A percentile compares a stretch with the other conserved stretches of the same genome.
Evolutionary conservation across 2,113 vertebrate species (phyloP).

Genomic region (Apaloderma vittatum): DNA sequence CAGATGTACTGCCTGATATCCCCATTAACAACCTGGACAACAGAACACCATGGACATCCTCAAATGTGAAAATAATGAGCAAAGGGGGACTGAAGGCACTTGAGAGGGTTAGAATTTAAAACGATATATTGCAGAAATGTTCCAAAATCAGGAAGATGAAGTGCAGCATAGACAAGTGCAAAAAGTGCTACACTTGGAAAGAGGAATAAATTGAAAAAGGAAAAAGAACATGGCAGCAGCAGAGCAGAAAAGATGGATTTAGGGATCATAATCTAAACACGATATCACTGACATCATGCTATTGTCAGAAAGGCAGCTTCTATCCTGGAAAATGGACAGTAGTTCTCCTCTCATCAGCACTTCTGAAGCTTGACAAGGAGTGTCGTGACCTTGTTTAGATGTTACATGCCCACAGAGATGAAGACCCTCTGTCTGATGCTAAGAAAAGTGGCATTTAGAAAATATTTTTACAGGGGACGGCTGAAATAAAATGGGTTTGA

Average conservation of each 20-base stretch:
- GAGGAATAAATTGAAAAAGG: not conserved
- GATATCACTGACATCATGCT: not conserved
- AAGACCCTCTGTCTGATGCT: not conserved
- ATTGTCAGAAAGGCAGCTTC: not conserved
- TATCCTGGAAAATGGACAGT: not conserved
- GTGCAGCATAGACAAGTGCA: rapidly evolving
- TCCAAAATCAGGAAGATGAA: not conserved
- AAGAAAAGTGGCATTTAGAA: not conserved
- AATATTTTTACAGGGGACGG: not conserved
- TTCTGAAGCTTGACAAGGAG: not conserved
- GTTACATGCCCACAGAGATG: not conserved
- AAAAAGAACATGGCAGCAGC: not conserved
- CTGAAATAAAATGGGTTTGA: not conserved
- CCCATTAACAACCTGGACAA: not conserved
- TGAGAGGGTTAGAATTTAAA: not conserved
- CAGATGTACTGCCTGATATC: not conserved
- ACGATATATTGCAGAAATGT: not conserved
- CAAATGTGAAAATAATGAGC: not conserved
- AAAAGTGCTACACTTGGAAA: not conserved
- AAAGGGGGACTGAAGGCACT: not conserved
- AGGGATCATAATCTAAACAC: not conserved
- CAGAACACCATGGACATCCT: rapidly evolving
- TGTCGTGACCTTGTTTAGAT: not conserved
- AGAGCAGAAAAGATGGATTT: not conserved
- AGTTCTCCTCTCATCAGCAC: not conserved